Conservation (phyloP, 2,888 invertebrate genomes). For the Drosophila anomalata region DNA sequence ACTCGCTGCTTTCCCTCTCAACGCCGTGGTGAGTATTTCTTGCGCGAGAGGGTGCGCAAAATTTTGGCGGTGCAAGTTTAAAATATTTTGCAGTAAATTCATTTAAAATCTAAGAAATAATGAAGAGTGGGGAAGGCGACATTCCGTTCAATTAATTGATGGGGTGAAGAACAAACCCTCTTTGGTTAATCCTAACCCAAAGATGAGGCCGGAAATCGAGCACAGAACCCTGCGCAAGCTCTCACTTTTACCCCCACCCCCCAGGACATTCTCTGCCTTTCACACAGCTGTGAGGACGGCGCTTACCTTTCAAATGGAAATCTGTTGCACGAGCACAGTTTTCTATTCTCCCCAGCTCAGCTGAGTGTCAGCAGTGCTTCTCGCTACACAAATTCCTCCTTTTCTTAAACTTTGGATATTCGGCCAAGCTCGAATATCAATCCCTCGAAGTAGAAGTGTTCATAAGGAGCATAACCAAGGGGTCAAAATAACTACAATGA, state of each 20-base stretch:
- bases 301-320: slow-evolving; percentile 66
- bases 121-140: too few relatives aligned
- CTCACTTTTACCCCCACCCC: slow-evolving; percentile 16
- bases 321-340: slow-evolving; percentile 78
- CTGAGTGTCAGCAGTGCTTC: slow-evolving; percentile 75
- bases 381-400: slow-evolving; percentile 75
- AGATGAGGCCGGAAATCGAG: background rate
- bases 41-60: slow-evolving; percentile 59
- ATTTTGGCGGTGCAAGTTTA: slow-evolving; percentile 27
- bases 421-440: too few relatives aligned
- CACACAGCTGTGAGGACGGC: slow-evolving; percentile 56
- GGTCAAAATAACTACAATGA: too few relatives aligned
- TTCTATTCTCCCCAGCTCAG: slow-evolving; percentile 79
- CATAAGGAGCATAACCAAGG: too few relatives aligned
- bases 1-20: slow-evolving; percentile 57
- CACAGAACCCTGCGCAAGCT: slow-evolving; percentile 59
- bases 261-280: slow-evolving; percentile 1
- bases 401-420: slow-evolving; percentile 40
- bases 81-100: slow-evolving; percentile 1
- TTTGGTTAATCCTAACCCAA: too few relatives aligned
- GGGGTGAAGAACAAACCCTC: too few relatives aligned
- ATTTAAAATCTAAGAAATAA: background rate
- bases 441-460: too few relatives aligned
- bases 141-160: too few relatives aligned
- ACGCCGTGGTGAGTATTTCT: slow-evolving; percentile 57